Evolutionary conservation across 2,888 invertebrate genomes (phyloP), one percentile per base, ranked within the genome.

Genomic region (Molanna angustata): DNA sequence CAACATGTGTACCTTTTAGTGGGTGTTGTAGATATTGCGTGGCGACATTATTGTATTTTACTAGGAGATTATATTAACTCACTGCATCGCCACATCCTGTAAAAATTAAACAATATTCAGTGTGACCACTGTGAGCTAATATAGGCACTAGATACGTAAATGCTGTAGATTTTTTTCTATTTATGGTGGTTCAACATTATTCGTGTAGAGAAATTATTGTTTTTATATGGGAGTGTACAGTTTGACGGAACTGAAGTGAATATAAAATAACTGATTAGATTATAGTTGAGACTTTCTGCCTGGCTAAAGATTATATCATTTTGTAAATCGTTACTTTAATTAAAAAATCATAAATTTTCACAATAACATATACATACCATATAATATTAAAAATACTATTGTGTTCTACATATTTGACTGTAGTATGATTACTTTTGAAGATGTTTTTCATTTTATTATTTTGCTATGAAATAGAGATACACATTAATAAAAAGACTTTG

Each of bases 131-230:
- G 45, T 47, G 37, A 33, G 32, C 22, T 27, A 22, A 31, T n/a
- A 52, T 53, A 53, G 44, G 40, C 18, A 27, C 45, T 54, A 54
- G 54, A 22, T 44, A 42, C 50, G 14, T 54, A 46, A 39, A 54
- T 19, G 43, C 49, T 37, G 50, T 54, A 50, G 54, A 42, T 13
- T 50, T 46, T 54, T 45, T 43, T 42, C 20, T 43, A 47, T 51
- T 47, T 46, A 51, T 51, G 47, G 55, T 55, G 51, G 51, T 51
- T 47, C 51, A 50, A 50, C n/a, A n/a, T n/a, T 46, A 41, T 49
- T 33, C 49, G 41, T 22, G 48, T 55, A 55, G 55, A 33, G 44
- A 40, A 44, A n/a, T n/a, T n/a, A n/a, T n/a, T n/a, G n/a, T n/a
- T n/a, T n/a, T n/a, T n/a, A n/a, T n/a, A 27, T 9, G 35, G 46